Base-by-base conservation (phyloP, 2,113 vertebrate genomes). In the Silurus glanis region DNA sequence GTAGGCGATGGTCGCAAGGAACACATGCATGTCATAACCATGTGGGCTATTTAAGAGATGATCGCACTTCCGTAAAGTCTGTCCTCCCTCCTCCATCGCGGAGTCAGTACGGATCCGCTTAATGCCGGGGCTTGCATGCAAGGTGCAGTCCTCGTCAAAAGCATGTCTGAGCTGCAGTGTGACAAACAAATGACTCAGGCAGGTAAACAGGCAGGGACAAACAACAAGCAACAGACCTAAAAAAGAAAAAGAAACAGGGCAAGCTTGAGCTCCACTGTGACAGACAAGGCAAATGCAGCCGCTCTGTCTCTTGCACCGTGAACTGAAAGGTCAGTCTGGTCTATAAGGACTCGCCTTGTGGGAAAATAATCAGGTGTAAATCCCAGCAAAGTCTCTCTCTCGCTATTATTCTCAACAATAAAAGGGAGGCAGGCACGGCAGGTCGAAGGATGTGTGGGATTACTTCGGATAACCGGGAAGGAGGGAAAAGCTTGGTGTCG, bases 121-220 rank as follows among this genome's bases (percentile, higher is more conserved):
- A 89, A 89, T 87, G 85, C 86, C 6, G 9, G 25, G 37, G 74
- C 83, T 88, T 87, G 88, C 87, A 90, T 90, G 87, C 89, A 83
- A 85, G 86, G 86, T 51, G 55, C 85, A 90, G 85, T 74, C 0
- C 84, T 85, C 71, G 28, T 90, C 87, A 87, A 85, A 87, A 75
- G 85, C 64, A 72, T 21, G 80, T 78, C 59, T 55, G 59, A 86
- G 88, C 86, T 83, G 69, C 86, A 85, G 82, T 86, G 83, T 87
- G 86, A 87, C 89, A 90, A 89, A 86, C 64, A 75, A 84, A 90
- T 86, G 88, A 89, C 80, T 90, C 85, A 87, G 67, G 79, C 84
- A 90, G 88, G 89, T 86, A 89, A 89, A 90, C 82, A 86, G 86
- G 88, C 89, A 86, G 67, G 61, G 86, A 86, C 69, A 89, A 85